Percentiles rank a stretch among this genome's conserved stretches.
These are phyloP conservation scores for Bombus impatiens DNA, from an alignment of 1,140 invertebrate genomes.

Conservation along the genomic window DNA sequence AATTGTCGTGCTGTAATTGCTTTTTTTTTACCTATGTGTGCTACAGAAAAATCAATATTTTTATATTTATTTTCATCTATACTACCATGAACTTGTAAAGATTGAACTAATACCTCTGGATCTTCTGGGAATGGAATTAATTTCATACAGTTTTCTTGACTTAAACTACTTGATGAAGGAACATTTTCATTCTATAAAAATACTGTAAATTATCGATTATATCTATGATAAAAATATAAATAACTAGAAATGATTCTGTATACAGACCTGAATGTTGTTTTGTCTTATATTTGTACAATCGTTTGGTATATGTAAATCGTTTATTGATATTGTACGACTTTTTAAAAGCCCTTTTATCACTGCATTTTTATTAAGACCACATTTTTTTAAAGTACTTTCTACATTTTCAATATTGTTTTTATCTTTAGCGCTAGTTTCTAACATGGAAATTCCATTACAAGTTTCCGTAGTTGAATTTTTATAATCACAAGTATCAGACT, in stretches of 20 bases:
- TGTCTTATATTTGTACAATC: neutral
- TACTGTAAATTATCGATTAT: neutral
- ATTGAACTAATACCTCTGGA: constrained; percentile 45
- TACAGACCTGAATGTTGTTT: neutral
- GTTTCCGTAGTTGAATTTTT: neutral
- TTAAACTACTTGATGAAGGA: neutral
- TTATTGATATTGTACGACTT: constrained; percentile 13
- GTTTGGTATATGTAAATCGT: constrained; percentile 26
- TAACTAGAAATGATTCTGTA: neutral
- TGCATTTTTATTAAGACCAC: constrained; percentile 49
- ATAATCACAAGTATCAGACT: neutral
- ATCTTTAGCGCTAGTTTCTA: neutral
- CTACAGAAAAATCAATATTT: constrained; percentile 39
- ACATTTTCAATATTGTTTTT: neutral
- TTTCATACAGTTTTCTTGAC: neutral
- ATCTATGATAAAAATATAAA: neutral
- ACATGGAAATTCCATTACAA: neutral
- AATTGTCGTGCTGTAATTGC: constrained; percentile 21
- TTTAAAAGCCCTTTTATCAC: constrained; percentile 54
- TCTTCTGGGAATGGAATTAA: constrained; percentile 44
- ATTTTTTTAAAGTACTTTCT: constrained; percentile 18
- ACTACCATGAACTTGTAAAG: constrained; percentile 41
- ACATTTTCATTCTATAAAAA: constrained; percentile 23
- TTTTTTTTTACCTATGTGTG: constrained; percentile 46
- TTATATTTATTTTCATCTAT: constrained; percentile 43